Evolutionary conservation across 1,140 invertebrate species (phyloP).

Genomic region (Macrostomum lignano): DNA sequence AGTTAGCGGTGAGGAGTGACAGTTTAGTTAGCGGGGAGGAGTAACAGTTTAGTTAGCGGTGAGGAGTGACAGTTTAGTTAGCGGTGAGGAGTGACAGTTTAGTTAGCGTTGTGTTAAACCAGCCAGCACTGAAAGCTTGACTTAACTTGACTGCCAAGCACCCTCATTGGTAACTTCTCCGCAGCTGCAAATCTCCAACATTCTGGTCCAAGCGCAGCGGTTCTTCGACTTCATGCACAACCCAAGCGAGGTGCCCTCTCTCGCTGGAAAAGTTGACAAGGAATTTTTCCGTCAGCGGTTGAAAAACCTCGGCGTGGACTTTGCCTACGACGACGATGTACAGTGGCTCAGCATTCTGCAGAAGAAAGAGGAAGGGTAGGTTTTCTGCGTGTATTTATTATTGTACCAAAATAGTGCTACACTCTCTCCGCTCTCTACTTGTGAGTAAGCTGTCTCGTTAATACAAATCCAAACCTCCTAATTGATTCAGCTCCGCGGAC

Average conservation of each 20-base stretch:
- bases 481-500: slow-evolving; percentile 51
- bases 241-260: slow-evolving; percentile 19
- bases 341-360: slow-evolving; percentile 41
- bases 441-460: not conserved
- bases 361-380: slow-evolving; percentile 15
- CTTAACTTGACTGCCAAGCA: too few relatives aligned
- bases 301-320: slow-evolving; percentile 23
- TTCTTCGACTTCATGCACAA: slow-evolving; percentile 50
- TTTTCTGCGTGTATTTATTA: slow-evolving; percentile 3
- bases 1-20: too few relatives aligned
- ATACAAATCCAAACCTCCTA: not conserved
- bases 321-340: slow-evolving; percentile 28
- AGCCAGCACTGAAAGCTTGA: too few relatives aligned
- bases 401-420: not conserved
- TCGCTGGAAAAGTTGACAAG: slow-evolving; percentile 11
- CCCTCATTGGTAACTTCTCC: too few relatives aligned
- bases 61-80: too few relatives aligned
- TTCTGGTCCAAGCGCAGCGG: slow-evolving; percentile 64
- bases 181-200: slow-evolving; percentile 62
- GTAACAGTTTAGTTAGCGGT: too few relatives aligned
- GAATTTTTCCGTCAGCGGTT: slow-evolving; percentile 64
- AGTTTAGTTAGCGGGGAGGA: too few relatives aligned
- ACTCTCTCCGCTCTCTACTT: not conserved
- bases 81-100: too few relatives aligned
- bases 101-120: too few relatives aligned